phyloP scores from a whole-genome alignment of 2,797 vertebrate genomes.

The Helostoma temminkii region DNA sequence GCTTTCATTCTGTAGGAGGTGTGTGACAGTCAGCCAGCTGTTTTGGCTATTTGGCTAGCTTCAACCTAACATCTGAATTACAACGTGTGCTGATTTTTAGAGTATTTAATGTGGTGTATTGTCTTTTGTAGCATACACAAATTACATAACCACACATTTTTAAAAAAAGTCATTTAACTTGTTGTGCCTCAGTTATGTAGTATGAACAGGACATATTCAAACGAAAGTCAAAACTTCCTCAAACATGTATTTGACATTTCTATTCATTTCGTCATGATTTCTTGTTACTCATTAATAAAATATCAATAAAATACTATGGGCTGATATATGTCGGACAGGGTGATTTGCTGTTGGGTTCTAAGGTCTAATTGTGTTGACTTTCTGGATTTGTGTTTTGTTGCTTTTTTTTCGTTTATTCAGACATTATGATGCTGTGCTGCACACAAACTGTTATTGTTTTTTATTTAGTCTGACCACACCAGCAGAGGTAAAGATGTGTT shows the following conservation, averaged over 20 bases:
- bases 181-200: background rate
- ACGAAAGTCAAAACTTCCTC: too few relatives aligned
- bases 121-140: too few relatives aligned
- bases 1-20: background rate
- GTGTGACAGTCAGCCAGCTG: background rate
- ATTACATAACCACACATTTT: too few relatives aligned
- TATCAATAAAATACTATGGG: too few relatives aligned
- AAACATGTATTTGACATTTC: too few relatives aligned
- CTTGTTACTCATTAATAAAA: too few relatives aligned
- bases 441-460: background rate
- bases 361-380: too few relatives aligned
- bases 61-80: background rate
- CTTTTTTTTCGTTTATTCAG: background rate
- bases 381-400: background rate
- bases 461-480: background rate
- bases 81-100: background rate
- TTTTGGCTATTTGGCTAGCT: background rate
- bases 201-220: too few relatives aligned
- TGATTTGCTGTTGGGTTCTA: too few relatives aligned
- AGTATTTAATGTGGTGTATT: background rate
- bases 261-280: too few relatives aligned
- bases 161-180: background rate
- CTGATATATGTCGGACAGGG: too few relatives aligned
- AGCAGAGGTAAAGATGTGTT: background rate
- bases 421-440: background rate